These are phyloP conservation scores for Apis laboriosa DNA, from an alignment of 1,140 invertebrate genomes.

Conservation along the genomic window DNA sequence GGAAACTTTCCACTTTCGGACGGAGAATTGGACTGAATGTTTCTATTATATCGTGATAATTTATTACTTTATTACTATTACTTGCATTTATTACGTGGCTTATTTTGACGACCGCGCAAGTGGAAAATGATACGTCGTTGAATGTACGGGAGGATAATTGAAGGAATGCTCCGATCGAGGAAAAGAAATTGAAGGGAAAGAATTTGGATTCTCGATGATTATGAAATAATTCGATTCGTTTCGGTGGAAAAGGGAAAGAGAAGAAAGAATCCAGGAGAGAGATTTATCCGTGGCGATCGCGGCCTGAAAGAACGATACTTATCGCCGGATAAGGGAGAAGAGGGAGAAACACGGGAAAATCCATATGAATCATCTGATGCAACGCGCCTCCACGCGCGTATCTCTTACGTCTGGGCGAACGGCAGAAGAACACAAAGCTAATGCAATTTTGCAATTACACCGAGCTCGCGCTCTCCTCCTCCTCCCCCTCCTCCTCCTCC, in stretches of 20 bases:
- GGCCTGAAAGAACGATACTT: conserved; percentile 43
- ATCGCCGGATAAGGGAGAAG: conserved; percentile 18
- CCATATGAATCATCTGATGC: conserved; percentile 69
- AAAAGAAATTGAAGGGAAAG: too few species aligned
- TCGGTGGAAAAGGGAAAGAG: background rate
- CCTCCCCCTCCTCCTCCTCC: background rate
- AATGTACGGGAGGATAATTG: background rate
- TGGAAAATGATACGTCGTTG: conserved; percentile 23
- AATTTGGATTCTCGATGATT: too few species aligned
- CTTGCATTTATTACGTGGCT: too few species aligned
- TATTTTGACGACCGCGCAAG: conserved; percentile 17
- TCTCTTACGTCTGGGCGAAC: conserved; percentile 74
- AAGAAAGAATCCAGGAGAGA: conserved; percentile 11
- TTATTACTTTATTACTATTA: too few species aligned
- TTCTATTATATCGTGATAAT: conserved; percentile 61
- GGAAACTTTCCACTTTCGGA: conserved; percentile 55
- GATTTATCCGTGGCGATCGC: conserved; percentile 32
- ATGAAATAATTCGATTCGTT: too few species aligned
- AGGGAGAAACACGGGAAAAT: conserved; percentile 44
- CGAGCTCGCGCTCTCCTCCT: conserved; percentile 45
- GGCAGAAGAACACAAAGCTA: conserved; percentile 74
- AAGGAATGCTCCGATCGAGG: too few species aligned
- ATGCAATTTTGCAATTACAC: conserved; percentile 76
- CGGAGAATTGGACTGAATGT: conserved; percentile 53
- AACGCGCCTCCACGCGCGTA: conserved; percentile 59